A percentile compares a stretch with the other conserved stretches of the same genome.
Conservation (phyloP, 2,797 vertebrate genomes). For the Parauchenoglanis ngamensis region DNA sequence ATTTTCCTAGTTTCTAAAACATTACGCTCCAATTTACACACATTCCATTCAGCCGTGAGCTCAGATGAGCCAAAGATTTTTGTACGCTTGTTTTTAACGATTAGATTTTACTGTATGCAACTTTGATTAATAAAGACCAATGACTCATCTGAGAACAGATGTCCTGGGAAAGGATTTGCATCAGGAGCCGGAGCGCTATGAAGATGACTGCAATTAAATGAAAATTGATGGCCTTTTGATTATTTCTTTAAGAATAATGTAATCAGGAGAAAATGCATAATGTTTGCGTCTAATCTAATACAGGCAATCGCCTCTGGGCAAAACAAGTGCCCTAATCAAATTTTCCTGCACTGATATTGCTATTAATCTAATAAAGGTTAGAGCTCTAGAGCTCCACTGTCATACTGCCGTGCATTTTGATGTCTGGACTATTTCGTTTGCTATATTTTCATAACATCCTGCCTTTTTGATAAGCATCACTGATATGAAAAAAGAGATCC, state of each 20-base stretch:
- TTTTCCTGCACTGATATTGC: conserved; percentile 33
- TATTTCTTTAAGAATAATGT: conserved; percentile 39
- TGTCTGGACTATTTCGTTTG: conserved; percentile 31
- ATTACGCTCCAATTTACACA: not conserved
- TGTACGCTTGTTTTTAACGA: not conserved
- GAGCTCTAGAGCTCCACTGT: conserved; percentile 16
- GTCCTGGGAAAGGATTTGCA: not conserved
- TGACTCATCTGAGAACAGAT: not conserved
- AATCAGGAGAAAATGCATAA: conserved; percentile 37
- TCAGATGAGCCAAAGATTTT: not conserved
- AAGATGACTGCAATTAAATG: conserved; percentile 31
- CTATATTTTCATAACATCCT: conserved; percentile 27
- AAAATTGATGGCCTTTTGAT: conserved; percentile 39
- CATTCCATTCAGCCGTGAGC: not conserved
- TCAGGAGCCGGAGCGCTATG: not conserved
- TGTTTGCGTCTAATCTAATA: conserved; percentile 25
- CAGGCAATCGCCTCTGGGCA: conserved; percentile 36
- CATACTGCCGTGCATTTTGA: conserved; percentile 33
- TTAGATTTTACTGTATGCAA: not conserved
- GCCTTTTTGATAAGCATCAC: conserved; percentile 46
- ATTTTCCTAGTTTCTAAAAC: not conserved
- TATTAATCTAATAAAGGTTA: conserved; percentile 49
- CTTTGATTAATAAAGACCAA: not conserved
- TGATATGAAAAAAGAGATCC: conserved; percentile 36
- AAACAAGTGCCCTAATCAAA: conserved; percentile 45